Conservation (phyloP, 2,113 vertebrate species). For the Micronycteris hirsuta region DNA sequence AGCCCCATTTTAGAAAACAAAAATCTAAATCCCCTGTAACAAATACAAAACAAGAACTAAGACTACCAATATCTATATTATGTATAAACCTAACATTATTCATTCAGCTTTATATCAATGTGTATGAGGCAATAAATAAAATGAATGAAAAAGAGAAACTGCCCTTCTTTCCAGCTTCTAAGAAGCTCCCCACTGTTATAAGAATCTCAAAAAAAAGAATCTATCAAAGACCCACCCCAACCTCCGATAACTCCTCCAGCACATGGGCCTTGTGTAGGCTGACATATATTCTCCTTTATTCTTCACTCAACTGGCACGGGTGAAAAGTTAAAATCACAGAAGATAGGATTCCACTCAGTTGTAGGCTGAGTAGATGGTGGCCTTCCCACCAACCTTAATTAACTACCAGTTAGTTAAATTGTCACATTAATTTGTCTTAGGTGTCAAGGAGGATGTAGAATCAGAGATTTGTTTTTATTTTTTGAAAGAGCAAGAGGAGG, state of each 20-base stretch:
- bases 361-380: background rate
- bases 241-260: background rate
- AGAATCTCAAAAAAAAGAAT: background rate
- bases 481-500: background rate
- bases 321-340: conserved; percentile 12
- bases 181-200: background rate
- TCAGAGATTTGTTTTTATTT: background rate
- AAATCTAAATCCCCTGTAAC: background rate
- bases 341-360: background rate
- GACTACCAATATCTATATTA: background rate
- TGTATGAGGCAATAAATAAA: background rate
- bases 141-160: background rate
- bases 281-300: background rate
- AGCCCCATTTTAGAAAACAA: background rate
- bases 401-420: conserved; percentile 2
- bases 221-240: background rate
- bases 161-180: background rate
- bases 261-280: background rate
- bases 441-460: background rate
- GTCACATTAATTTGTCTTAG: background rate
- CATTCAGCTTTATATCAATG: background rate
- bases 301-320: background rate
- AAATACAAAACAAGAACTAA: background rate
- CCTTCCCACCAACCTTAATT: conserved; percentile 1
- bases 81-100: background rate